Conservation (phyloP, 2,797 vertebrate species). For the Lemur catta region DNA sequence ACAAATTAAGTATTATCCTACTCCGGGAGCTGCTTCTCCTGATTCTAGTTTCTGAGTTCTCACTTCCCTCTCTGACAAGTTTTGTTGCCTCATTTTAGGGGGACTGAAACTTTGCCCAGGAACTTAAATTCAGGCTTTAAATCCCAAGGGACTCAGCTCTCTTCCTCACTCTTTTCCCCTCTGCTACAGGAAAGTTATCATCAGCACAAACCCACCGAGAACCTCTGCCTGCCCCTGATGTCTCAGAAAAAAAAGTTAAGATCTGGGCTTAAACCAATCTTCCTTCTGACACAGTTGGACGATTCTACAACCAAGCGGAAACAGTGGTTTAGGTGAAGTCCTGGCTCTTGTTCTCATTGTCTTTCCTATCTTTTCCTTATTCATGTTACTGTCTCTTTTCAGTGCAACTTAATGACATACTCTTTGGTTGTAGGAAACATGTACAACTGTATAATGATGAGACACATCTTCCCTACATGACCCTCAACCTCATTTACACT, state of each 20-base stretch:
- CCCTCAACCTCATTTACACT: neutral
- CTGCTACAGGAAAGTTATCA: constrained; percentile 26
- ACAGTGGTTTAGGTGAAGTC: constrained; percentile 74
- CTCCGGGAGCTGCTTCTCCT: neutral
- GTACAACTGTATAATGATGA: neutral
- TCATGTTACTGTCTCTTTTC: neutral
- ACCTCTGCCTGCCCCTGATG: neutral
- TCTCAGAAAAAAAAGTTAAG: constrained; percentile 32
- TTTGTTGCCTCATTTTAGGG: neutral
- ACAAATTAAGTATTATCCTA: neutral
- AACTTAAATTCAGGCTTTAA: neutral
- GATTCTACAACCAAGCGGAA: neutral
- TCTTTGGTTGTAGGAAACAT: neutral
- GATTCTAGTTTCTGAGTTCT: neutral
- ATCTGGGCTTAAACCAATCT: constrained; percentile 16
- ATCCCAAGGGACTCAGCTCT: neutral
- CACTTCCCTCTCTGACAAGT: neutral
- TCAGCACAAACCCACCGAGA: neutral
- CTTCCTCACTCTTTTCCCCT: neutral
- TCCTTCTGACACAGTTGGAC: neutral
- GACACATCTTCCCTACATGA: neutral
- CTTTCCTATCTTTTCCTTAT: neutral
- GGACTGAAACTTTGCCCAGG: neutral
- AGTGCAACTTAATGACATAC: neutral
- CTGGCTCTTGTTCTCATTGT: neutral